A percentile compares a stretch with the other conserved stretches of the same genome.
phyloP scores from a whole-genome alignment of 2,113 vertebrate genomes.

The Tetraodon nigroviridis region DNA sequence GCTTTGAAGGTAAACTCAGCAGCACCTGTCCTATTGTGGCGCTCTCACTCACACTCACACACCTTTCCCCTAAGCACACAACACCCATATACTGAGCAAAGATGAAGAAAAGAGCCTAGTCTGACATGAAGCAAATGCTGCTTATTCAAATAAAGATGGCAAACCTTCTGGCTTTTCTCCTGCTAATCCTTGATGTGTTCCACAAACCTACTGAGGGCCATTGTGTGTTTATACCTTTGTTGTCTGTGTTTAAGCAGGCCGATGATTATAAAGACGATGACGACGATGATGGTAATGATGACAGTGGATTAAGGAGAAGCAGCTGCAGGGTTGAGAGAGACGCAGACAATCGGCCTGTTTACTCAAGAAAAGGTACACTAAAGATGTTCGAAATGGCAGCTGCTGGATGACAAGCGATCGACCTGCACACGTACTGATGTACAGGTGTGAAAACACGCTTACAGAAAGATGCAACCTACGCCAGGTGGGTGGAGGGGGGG shows the following conservation, averaged over 20 bases:
- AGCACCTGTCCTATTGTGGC: slow-evolving; percentile 69
- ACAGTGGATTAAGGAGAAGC: slow-evolving; percentile 69
- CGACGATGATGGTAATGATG: slow-evolving; percentile 40
- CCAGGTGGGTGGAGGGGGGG: too few relatives aligned
- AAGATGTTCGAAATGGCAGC: slow-evolving; percentile 56
- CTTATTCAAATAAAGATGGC: slow-evolving; percentile 61
- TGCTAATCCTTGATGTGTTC: slow-evolving; percentile 67
- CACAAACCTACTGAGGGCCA: slow-evolving; percentile 58
- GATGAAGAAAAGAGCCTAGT: slow-evolving; percentile 68
- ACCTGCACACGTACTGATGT: not conserved
- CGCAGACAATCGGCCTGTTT: slow-evolving; percentile 64
- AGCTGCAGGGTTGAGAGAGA: slow-evolving; percentile 68
- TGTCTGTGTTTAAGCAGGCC: slow-evolving; percentile 63
- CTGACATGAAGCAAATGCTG: slow-evolving; percentile 47
- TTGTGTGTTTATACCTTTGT: slow-evolving; percentile 67
- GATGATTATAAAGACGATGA: slow-evolving; percentile 56
- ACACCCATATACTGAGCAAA: slow-evolving; percentile 72
- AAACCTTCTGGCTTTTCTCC: slow-evolving; percentile 60
- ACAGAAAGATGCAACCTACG: too few relatives aligned
- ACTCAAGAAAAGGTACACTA: slow-evolving; percentile 65
- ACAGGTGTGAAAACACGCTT: slow-evolving; percentile 2
- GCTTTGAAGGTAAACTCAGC: slow-evolving; percentile 54
- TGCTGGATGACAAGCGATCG: slow-evolving; percentile 45
- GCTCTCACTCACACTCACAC: slow-evolving; percentile 58
- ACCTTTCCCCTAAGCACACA: slow-evolving; percentile 72